Conservation (phyloP, 2,113 vertebrate genomes). For the Chitala chitala region DNA sequence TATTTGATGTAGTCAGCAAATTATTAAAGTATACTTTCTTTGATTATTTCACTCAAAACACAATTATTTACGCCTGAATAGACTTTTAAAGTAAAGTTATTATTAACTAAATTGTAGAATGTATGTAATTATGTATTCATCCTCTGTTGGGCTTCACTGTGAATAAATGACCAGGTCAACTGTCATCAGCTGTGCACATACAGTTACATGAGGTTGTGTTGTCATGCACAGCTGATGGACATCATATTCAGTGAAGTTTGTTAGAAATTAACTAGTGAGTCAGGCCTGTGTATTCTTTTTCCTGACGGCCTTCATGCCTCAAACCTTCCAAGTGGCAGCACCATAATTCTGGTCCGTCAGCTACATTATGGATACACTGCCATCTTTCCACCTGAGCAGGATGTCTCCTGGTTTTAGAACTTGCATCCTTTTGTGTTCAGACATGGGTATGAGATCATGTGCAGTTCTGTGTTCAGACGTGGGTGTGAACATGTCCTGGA, state of each 20-base stretch:
- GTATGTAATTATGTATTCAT: not conserved
- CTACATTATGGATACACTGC: constrained; percentile 56
- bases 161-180: not conserved
- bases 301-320: no score
- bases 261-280: not conserved
- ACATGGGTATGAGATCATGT: not conserved
- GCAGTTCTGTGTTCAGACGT: no score
- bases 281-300: no score
- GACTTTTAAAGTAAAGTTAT: not conserved
- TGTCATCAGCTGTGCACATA: not conserved
- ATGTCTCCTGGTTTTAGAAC: constrained; percentile 48
- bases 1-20: not conserved
- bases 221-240: not conserved
- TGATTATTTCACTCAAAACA: not conserved
- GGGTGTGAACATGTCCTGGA: not conserved
- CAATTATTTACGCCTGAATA: not conserved
- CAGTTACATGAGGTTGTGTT: not conserved
- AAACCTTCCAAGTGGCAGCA: no score
- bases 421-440: not conserved
- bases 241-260: not conserved
- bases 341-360: not conserved
- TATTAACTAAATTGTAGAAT: not conserved
- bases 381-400: constrained; percentile 66
- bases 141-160: not conserved
- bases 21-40: not conserved